Evolutionary conservation across 2,888 invertebrate genomes (phyloP).

Genomic region (Lymantria dispar): DNA sequence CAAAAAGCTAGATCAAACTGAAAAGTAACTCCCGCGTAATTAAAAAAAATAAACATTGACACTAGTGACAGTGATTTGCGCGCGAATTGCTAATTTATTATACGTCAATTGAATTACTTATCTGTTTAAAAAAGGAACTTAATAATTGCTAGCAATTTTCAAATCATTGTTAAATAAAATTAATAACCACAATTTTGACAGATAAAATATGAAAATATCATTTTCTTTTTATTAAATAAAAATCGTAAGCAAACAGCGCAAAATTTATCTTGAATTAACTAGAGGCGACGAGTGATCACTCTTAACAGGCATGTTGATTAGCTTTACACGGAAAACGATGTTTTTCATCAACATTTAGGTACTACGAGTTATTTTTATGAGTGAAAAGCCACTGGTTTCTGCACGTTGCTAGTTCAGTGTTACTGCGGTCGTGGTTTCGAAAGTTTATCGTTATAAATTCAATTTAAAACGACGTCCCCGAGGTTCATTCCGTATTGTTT

Average conservation of each 20-base stretch:
- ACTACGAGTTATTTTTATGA: constrained; percentile 62
- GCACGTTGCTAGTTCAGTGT: constrained; percentile 31
- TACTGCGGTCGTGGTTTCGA: constrained; percentile 35
- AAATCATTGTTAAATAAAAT: neutral
- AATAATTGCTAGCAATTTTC: neutral
- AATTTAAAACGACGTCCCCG: constrained; percentile 31
- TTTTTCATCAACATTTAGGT: constrained; percentile 49
- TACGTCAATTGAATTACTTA: constrained; percentile 14
- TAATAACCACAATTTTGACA: too few species aligned
- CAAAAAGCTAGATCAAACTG: constrained; percentile 15
- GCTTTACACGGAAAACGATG: constrained; percentile 42
- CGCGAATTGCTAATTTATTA: constrained; percentile 22
- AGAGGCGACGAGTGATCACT: constrained; percentile 21
- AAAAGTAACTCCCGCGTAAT: constrained; percentile 14
- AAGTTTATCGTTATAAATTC: constrained; percentile 29
- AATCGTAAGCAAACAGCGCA: neutral
- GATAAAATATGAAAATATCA: too few species aligned
- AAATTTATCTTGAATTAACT: neutral
- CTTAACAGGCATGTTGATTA: constrained; percentile 28
- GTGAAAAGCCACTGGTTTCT: constrained; percentile 51
- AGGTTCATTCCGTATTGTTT: constrained; percentile 19
- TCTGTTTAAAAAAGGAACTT: constrained; percentile 15
- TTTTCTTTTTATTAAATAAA: too few species aligned
- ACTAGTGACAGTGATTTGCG: constrained; percentile 22
- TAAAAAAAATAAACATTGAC: constrained; percentile 11